Evolutionary conservation across 30 jellyfish, hydroid and myxozoan genomes (phyloP).

Genomic region (Rhopilema esculentum): DNA sequence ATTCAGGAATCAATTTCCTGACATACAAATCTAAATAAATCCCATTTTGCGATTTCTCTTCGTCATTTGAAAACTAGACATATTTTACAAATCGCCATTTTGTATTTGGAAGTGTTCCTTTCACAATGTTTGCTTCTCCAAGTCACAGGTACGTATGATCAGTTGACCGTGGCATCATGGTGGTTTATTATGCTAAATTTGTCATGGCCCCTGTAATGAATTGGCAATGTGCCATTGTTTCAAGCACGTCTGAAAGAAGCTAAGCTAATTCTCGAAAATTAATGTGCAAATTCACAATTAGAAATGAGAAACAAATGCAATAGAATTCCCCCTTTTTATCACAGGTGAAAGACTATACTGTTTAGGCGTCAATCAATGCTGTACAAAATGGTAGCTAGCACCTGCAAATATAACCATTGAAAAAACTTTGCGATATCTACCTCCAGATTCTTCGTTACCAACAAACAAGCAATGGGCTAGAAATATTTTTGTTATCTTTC

Average conservation of each 20-base stretch:
- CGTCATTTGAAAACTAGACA: background rate
- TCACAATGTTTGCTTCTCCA: conserved; percentile 57
- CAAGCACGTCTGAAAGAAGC: conserved; percentile 21
- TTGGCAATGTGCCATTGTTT: conserved; percentile 19
- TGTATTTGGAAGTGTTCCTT: conserved; percentile 22
- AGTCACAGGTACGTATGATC: conserved; percentile 66
- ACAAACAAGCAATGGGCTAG: background rate
- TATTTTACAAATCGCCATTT: conserved; percentile 55
- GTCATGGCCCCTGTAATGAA: background rate
- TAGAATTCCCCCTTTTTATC: background rate
- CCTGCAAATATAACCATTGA: background rate
- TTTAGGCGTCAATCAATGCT: too few species aligned
- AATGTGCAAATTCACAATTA: background rate
- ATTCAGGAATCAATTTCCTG: background rate
- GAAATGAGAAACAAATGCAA: background rate
- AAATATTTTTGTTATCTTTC: background rate
- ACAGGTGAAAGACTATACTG: background rate
- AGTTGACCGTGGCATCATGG: conserved; percentile 68
- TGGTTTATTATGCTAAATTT: conserved; percentile 45
- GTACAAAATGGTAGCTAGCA: too few species aligned
- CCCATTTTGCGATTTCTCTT: background rate
- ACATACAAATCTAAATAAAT: background rate
- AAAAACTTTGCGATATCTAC: background rate
- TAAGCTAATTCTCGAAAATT: background rate
- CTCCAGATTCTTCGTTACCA: background rate